A percentile compares a stretch with the other conserved stretches of the same genome.
phyloP scores from a whole-genome alignment of 2,797 vertebrate genomes.

The Enteromius viviparus region DNA sequence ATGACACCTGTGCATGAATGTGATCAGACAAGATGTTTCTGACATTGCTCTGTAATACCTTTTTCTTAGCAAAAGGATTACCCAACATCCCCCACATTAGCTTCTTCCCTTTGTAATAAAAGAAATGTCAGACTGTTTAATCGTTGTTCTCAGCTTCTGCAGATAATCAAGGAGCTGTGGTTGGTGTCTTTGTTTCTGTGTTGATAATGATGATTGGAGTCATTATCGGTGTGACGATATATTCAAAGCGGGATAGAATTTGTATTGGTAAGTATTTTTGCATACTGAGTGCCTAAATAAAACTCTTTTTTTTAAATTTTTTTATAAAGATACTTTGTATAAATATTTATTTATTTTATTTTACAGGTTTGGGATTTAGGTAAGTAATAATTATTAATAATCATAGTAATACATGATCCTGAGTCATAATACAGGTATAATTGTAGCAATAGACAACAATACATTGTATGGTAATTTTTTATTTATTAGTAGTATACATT shows the following conservation, averaged over 20 bases:
- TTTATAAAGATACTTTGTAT: background rate
- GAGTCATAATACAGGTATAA: too few species aligned
- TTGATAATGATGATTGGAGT: slow-evolving; percentile 69
- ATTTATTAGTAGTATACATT: too few species aligned
- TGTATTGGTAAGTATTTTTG: slow-evolving; percentile 72
- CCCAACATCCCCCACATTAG: background rate
- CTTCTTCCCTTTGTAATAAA: background rate
- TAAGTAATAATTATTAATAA: slow-evolving; percentile 64
- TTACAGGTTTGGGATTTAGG: slow-evolving; percentile 71
- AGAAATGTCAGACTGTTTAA: background rate
- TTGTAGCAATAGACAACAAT: too few species aligned
- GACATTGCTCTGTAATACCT: background rate
- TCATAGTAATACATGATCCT: background rate
- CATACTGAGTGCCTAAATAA: background rate
- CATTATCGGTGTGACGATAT: slow-evolving; percentile 66
- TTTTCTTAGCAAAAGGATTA: background rate
- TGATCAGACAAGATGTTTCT: slow-evolving; percentile 16
- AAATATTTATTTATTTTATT: slow-evolving; percentile 1
- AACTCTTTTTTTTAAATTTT: background rate
- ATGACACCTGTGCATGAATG: slow-evolving; percentile 10
- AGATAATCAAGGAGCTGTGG: slow-evolving; percentile 67
- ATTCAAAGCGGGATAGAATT: slow-evolving; percentile 72
- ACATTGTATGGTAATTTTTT: too few species aligned
- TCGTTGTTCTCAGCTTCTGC: slow-evolving; percentile 62
- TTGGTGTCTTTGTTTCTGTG: slow-evolving; percentile 74